phyloP scores from a whole-genome alignment of 2,888 invertebrate genomes.

The Homarus gammarus region DNA sequence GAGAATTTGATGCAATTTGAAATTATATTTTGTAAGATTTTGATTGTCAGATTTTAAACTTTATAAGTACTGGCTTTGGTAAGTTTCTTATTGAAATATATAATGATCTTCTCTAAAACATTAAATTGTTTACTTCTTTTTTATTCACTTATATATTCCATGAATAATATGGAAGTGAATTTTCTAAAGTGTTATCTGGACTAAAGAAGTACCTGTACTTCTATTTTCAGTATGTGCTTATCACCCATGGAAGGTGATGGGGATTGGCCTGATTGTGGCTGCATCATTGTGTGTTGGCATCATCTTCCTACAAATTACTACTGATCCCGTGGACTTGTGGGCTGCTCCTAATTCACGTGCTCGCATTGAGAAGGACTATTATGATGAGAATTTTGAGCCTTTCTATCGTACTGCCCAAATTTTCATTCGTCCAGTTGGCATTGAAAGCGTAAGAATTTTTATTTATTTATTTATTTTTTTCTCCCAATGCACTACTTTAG shows the following conservation, averaged over 20 bases:
- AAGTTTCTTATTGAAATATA: too few relatives aligned
- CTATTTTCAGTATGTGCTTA: background rate
- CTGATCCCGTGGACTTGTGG: constrained; percentile 98
- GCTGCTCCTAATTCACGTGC: constrained; percentile 93
- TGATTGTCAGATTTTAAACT: too few relatives aligned
- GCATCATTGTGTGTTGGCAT: constrained; percentile 86
- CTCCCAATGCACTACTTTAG: background rate
- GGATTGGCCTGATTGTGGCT: background rate
- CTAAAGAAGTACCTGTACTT: too few relatives aligned
- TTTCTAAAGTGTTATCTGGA: too few relatives aligned
- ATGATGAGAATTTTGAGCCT: constrained; percentile 95
- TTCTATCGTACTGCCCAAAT: constrained; percentile 96
- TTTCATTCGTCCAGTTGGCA: constrained; percentile 84
- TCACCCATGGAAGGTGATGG: constrained; percentile 1
- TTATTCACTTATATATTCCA: too few relatives aligned
- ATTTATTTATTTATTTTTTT: background rate
- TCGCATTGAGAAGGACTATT: constrained; percentile 92
- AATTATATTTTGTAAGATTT: too few relatives aligned
- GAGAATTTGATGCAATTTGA: too few relatives aligned
- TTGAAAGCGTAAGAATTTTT: constrained; percentile 70
- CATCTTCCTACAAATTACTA: constrained; percentile 88
- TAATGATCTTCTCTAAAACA: too few relatives aligned
- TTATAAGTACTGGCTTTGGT: too few relatives aligned
- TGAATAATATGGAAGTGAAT: too few relatives aligned
- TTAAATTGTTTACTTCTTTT: too few relatives aligned